Evolutionary conservation across 2,888 invertebrate genomes (phyloP), one percentile per base, ranked within the genome.

Genomic region (Yponomeuta plumbellus): DNA sequence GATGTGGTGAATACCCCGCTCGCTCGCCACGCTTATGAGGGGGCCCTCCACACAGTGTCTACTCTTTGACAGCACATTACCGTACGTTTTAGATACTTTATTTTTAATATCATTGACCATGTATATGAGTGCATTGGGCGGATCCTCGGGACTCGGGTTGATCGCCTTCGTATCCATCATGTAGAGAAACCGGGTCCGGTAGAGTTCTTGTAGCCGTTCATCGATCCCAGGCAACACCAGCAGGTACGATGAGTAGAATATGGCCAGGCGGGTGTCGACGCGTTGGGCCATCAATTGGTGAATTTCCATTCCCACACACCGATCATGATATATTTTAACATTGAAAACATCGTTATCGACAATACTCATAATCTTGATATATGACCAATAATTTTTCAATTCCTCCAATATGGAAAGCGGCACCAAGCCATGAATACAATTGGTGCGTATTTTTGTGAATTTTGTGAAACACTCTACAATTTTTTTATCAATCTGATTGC

Each of bases 101-200:
- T 52, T 52, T 26, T 26, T 26, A 26, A 26, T 26, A 17, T 58
- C 58, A 20, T 58, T 58, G 58, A 58, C 20, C 58, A 58, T 58
- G 20, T 58, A 58, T 11, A 58, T 58, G n/a, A 58, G 58, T 0
- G 58, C 58, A 20, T 20, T 58, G 58, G 58, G n/a, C 0, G 58
- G 20, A 20, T 58, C 58, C 0, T 58, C 58, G 20, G 58, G 58
- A 20, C 0, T 58, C n/a, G 58, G 58, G 58, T 58, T 58, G 1
- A 58, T 58, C 1, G 58, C 58, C 20, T 58, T 58, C 0, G 58
- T 58, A 20, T 58, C 58, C 11, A 20, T 11, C 58, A 58, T 58
- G 20, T 58, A 58, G 20, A 58, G 58, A 20, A 58, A 58, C 58
- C 58, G 58, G 58, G 58, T 58, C 20, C 58, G 17, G 0, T 58